Percentiles rank a stretch among this genome's conserved stretches.
Conservation (phyloP, 2,113 vertebrate species). For the Xyrauchen texanus region DNA sequence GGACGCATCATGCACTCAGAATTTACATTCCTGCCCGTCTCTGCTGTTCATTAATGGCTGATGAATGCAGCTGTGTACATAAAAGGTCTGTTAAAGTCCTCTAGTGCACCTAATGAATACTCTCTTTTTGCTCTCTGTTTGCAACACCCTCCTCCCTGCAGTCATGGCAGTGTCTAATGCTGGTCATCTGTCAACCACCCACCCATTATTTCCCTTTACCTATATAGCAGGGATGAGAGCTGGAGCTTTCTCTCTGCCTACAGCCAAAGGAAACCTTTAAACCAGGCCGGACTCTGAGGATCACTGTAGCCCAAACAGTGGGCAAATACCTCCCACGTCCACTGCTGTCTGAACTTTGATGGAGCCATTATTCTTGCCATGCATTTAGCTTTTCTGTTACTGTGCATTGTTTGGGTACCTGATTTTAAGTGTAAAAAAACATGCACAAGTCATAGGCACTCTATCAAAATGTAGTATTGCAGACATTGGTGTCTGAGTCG, state of each 20-base stretch:
- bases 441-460: too few relatives aligned
- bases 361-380: slow-evolving; percentile 3
- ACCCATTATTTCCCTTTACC: slow-evolving; percentile 61
- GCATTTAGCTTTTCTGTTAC: neutral
- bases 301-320: slow-evolving; percentile 27
- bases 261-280: slow-evolving; percentile 54
- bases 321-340: neutral
- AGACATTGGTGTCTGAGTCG: too few relatives aligned
- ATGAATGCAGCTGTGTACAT: slow-evolving; percentile 33
- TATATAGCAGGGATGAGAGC: slow-evolving; percentile 43
- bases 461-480: too few relatives aligned
- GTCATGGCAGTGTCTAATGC: slow-evolving; percentile 13
- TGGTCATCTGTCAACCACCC: slow-evolving; percentile 51
- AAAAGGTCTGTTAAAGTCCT: slow-evolving; percentile 46
- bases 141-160: neutral
- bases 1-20: neutral
- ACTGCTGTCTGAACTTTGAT: slow-evolving; percentile 3
- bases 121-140: slow-evolving; percentile 24
- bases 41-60: slow-evolving; percentile 36
- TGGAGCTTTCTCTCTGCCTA: slow-evolving; percentile 37
- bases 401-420: too few relatives aligned
- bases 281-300: slow-evolving; percentile 41
- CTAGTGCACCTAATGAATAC: slow-evolving; percentile 45
- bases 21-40: slow-evolving; percentile 25
- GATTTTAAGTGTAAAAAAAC: too few relatives aligned